phyloP scores from a whole-genome alignment of 1,140 invertebrate species.

The Arion vulgaris region DNA sequence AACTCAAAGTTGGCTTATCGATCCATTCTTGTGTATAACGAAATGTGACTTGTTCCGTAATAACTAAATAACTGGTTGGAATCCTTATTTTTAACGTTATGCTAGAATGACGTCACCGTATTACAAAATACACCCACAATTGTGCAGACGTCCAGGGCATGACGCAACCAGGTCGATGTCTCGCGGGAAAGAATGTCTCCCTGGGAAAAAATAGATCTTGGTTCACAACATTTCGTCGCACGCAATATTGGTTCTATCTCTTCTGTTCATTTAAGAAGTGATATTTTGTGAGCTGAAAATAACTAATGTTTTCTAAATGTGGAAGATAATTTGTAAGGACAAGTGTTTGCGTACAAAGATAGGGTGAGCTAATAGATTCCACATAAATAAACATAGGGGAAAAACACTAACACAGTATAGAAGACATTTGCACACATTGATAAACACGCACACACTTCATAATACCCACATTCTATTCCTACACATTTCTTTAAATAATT shows the following conservation, averaged over 20 bases:
- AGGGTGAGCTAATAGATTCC: too few species aligned
- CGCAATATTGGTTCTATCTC: background rate
- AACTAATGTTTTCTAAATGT: background rate
- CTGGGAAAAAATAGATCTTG: background rate
- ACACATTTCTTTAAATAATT: too few species aligned
- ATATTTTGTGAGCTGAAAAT: constrained; percentile 1
- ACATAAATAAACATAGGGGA: too few species aligned
- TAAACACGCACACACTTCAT: too few species aligned
- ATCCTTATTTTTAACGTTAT: background rate
- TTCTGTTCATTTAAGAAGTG: background rate
- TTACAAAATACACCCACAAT: background rate
- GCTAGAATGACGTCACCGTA: background rate
- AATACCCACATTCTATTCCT: too few species aligned
- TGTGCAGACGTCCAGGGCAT: background rate
- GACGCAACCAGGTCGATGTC: constrained; percentile 13
- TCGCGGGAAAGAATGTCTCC: background rate
- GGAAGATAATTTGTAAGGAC: background rate
- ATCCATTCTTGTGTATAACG: background rate
- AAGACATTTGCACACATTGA: too few species aligned
- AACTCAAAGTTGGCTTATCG: background rate
- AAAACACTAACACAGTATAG: too few species aligned
- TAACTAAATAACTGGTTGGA: background rate
- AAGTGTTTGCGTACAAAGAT: background rate
- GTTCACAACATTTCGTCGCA: background rate
- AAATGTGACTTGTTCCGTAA: background rate